Conservation (phyloP, 2,888 invertebrate genomes). For the Dicranocentrus wangi region DNA sequence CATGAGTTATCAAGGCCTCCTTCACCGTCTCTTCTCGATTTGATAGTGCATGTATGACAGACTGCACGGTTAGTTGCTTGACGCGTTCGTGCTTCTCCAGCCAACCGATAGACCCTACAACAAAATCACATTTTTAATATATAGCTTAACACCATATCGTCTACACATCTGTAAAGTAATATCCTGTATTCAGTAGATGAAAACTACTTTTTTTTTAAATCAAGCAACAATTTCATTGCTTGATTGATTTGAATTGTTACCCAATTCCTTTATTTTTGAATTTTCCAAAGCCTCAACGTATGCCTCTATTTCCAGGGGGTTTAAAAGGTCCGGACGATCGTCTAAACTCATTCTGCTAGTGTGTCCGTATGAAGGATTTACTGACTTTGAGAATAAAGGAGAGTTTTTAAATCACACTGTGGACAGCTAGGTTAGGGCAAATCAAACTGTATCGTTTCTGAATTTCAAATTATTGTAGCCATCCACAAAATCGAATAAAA, state of each 20-base stretch:
- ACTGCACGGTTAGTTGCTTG: conserved; percentile 91
- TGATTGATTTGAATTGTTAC: conserved; percentile 74
- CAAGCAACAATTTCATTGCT: neutral
- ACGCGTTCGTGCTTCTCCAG: conserved; percentile 87
- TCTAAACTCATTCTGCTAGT: conserved; percentile 32
- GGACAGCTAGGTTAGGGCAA: too few species aligned
- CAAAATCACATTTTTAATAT: neutral
- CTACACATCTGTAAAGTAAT: too few species aligned
- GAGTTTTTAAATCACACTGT: too few species aligned
- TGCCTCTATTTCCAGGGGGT: conserved; percentile 80
- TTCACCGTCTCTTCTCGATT: conserved; percentile 89
- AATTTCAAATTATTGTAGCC: neutral
- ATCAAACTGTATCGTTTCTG: too few species aligned
- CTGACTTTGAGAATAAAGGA: too few species aligned
- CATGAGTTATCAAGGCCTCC: conserved; percentile 84
- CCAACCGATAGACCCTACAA: conserved; percentile 79
- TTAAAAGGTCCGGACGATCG: conserved; percentile 67
- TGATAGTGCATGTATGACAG: conserved; percentile 85
- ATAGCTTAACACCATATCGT: too few species aligned
- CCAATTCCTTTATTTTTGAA: conserved; percentile 81
- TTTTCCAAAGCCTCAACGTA: conserved; percentile 83
- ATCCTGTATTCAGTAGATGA: neutral
- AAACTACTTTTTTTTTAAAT: neutral
- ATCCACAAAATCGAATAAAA: too few species aligned
- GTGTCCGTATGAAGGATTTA: too few species aligned